These are phyloP conservation scores for Musca domestica DNA, from an alignment of 1,140 invertebrate genomes.

Conservation along the genomic window DNA sequence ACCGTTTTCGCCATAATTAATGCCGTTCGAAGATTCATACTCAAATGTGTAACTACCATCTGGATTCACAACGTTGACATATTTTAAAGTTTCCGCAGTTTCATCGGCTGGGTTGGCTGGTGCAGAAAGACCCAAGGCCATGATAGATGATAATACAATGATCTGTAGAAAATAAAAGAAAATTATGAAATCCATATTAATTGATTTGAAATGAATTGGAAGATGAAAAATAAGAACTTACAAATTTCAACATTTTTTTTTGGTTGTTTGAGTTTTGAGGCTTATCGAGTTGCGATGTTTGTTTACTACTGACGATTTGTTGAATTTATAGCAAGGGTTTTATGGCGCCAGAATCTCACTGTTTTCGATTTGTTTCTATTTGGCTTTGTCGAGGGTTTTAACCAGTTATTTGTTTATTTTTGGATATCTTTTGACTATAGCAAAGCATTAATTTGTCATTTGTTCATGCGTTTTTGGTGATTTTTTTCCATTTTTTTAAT, in stretches of 20 bases:
- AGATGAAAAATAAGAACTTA: conserved; percentile 5
- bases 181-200: neutral
- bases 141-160: conserved; percentile 15
- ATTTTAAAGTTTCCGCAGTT: conserved; percentile 41
- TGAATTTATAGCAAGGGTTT: too few relatives aligned
- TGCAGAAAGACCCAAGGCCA: conserved; percentile 30
- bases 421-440: too few relatives aligned
- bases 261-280: neutral
- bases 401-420: too few relatives aligned
- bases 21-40: conserved; percentile 63
- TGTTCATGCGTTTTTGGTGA: too few relatives aligned
- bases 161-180: conserved; percentile 7
- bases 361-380: too few relatives aligned
- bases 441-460: too few relatives aligned
- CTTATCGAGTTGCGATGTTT: neutral
- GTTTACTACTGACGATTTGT: neutral
- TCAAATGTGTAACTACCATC: conserved; percentile 57
- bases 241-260: conserved; percentile 27
- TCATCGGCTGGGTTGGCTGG: conserved; percentile 33
- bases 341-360: too few relatives aligned
- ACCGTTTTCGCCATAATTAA: conserved; percentile 59
- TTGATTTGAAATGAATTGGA: neutral
- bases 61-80: conserved; percentile 58
- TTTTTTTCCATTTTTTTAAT: too few relatives aligned
- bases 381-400: too few relatives aligned